Percentiles rank a stretch among this genome's conserved stretches.
Conservation (phyloP, 2,888 invertebrate genomes). For the Drosophila falleni region DNA sequence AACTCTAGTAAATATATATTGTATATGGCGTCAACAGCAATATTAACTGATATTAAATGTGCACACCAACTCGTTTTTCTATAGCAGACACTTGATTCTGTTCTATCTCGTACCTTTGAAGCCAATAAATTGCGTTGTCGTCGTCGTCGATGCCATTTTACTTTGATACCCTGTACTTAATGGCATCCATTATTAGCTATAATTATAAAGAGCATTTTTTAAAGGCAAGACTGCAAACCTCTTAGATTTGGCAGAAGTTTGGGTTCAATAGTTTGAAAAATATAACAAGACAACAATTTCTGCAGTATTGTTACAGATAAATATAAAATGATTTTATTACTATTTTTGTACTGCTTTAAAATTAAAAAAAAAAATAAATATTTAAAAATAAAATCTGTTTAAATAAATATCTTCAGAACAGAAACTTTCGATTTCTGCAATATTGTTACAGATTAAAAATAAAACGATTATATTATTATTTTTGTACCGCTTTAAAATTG, state of each 20-base stretch:
- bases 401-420: no score
- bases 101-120: constrained; percentile 74
- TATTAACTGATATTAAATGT: constrained; percentile 65
- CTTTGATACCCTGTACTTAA: constrained; percentile 6
- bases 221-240: background rate
- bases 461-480: no score
- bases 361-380: no score
- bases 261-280: no score
- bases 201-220: background rate
- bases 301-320: no score
- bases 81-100: constrained; percentile 57
- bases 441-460: no score
- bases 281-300: no score
- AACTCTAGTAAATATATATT: constrained; percentile 5
- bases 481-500: no score
- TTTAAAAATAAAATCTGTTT: no score
- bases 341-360: no score
- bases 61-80: constrained; percentile 66
- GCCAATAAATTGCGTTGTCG: constrained; percentile 72
- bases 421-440: no score
- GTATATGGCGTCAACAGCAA: constrained; percentile 11
- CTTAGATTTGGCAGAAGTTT: background rate
- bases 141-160: constrained; percentile 53
- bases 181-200: background rate
- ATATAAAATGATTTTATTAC: no score